A percentile compares a stretch with the other conserved stretches of the same genome.
Conservation (phyloP, 2,113 vertebrate genomes). For the Oxyruncus cristatus region DNA sequence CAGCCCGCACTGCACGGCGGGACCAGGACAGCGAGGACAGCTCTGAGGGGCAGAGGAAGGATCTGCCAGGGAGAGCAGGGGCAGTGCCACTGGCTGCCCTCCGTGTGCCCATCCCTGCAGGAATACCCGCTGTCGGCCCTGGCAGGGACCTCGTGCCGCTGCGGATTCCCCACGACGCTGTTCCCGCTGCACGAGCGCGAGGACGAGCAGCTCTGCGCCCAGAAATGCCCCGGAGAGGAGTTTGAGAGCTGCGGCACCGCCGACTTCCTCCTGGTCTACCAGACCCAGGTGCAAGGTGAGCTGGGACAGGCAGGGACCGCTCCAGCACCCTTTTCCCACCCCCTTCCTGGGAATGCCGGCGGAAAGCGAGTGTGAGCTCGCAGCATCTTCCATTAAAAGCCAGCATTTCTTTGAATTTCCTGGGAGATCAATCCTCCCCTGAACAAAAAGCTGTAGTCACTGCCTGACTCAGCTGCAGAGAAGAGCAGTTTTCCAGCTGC, state of each 20-base stretch:
- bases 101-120: constrained; percentile 32
- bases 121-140: constrained; percentile 89
- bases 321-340: fast-evolving
- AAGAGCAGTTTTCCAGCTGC: background rate
- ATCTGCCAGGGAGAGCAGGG: fast-evolving
- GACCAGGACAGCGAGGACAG: fast-evolving
- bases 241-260: constrained; percentile 91
- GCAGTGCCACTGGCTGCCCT: background rate
- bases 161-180: constrained; percentile 89
- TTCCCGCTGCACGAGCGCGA: constrained; percentile 91
- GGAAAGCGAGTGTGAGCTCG: background rate
- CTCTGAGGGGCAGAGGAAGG: fast-evolving
- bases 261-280: constrained; percentile 91
- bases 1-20: fast-evolving
- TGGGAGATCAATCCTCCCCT: background rate
- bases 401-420: background rate
- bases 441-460: background rate
- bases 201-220: constrained; percentile 88
- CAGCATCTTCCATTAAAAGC: background rate
- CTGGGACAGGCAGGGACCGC: fast-evolving
- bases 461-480: background rate
- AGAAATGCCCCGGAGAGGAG: constrained; percentile 86
- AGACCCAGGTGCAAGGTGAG: constrained; percentile 96
- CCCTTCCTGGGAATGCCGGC: fast-evolving
- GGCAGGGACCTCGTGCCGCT: constrained; percentile 84